A percentile compares a stretch with the other conserved stretches of the same genome.
phyloP scores from a whole-genome alignment of 2,888 invertebrate genomes.

The Brachypterus glaber region DNA sequence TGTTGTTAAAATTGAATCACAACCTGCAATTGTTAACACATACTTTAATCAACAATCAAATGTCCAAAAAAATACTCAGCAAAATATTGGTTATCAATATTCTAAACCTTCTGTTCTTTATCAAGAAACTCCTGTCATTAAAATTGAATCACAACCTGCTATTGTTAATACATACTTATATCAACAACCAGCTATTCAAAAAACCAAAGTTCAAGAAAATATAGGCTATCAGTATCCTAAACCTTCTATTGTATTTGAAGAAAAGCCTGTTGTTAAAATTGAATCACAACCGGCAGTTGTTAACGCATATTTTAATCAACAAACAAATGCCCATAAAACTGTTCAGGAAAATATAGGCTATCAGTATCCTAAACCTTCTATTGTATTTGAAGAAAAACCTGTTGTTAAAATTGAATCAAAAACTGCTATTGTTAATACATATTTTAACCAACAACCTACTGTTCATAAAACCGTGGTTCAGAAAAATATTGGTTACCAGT shows the following conservation, averaged over 20 bases:
- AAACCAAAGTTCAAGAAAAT: conserved; percentile 11
- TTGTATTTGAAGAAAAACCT: conserved; percentile 36
- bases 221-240: conserved; percentile 35
- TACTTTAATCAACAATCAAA: conserved; percentile 20
- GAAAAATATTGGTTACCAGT: conserved; percentile 12
- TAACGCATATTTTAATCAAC: not conserved
- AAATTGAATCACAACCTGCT: conserved; percentile 9
- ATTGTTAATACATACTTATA: not conserved
- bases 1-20: too few species aligned
- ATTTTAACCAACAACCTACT: conserved; percentile 12
- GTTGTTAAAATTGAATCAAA: not conserved
- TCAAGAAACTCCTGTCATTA: conserved; percentile 7
- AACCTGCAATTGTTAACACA: too few species aligned
- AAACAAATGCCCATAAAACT: conserved; percentile 13
- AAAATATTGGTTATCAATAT: conserved; percentile 12
- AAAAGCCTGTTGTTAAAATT: conserved; percentile 25
- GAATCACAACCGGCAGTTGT: not conserved
- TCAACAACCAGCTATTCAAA: conserved; percentile 20
- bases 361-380: conserved; percentile 30
- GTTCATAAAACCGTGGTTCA: conserved; percentile 9
- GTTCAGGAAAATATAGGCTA: conserved; percentile 28
- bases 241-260: conserved; percentile 34
- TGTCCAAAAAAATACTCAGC: not conserved
- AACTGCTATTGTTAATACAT: too few species aligned
- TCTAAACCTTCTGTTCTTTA: conserved; percentile 9